Evolutionary conservation across 2,113 vertebrate species (phyloP).

Genomic region (Dermatemys mawii): DNA sequence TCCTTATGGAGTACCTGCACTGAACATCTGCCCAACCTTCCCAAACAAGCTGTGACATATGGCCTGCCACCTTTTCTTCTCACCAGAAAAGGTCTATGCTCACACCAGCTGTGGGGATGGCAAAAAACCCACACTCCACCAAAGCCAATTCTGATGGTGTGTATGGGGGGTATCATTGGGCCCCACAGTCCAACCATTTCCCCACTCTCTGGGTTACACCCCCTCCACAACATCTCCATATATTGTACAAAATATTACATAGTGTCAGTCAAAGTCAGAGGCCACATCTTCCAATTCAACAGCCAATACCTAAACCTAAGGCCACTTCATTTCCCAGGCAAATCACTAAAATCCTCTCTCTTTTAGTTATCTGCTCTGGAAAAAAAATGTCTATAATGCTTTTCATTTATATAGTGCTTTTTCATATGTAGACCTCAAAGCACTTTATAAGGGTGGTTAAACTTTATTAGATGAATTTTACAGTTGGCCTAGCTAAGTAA

Average conservation of each 20-base stretch:
- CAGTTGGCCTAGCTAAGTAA: constrained; percentile 60
- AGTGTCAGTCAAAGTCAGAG: background rate
- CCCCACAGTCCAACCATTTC: background rate
- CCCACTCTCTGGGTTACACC: background rate
- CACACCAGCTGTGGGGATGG: too few species aligned
- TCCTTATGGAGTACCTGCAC: too few species aligned
- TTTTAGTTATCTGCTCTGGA: background rate
- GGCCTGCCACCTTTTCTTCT: too few species aligned
- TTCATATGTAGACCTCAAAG: constrained; percentile 1
- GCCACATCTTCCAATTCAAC: background rate
- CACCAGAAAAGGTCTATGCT: too few species aligned
- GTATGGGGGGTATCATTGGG: too few species aligned
- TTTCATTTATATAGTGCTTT: background rate
- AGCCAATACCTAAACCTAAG: background rate
- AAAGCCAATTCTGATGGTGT: too few species aligned
- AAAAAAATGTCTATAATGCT: background rate
- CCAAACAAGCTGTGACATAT: too few species aligned
- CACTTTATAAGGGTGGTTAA: constrained; percentile 60
- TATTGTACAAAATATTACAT: background rate
- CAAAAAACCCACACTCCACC: too few species aligned
- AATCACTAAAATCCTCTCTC: background rate
- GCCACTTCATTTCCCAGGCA: background rate
- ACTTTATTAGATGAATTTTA: constrained; percentile 66
- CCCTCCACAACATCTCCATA: background rate
- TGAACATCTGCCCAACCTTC: too few species aligned